Evolutionary conservation across 37 sponge, comb jelly and placozoan species (phyloP), one percentile per base, ranked within the genome.

Genomic region (Petrosia ficiformis): DNA sequence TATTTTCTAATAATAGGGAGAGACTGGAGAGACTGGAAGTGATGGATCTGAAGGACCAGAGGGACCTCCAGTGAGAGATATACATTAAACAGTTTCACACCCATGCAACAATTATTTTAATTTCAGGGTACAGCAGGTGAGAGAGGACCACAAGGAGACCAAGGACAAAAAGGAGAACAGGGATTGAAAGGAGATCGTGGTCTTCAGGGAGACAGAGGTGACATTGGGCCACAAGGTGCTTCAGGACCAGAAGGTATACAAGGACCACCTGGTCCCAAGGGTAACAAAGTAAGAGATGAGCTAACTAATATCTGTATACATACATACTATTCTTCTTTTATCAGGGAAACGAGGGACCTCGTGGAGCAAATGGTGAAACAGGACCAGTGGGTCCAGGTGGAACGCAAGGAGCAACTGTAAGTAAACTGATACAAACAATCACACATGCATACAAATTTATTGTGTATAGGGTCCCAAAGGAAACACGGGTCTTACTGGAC

Each of bases 341-440:
- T 28, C 35, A 86, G 86, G 86, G 86, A 36, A 32, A 19, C 1
- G 2, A 43, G 10, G 89, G 89, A 58, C 37, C 54, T 5, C 31
- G 10, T 38, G 89, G 89, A 39, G 70, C 56, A 21, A 44, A 44
- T 65, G 89, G 89, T 2, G 70, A 48, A 0, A 16, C 70, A 28
- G 89, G 89, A 2, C 83, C 63, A 36, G 43, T 29, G 5, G 89
- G 89, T 67, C 79, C 80, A 22, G 39, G 37, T 29, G 89, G 89
- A 57, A 22, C 77, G 54, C 89, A 77, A 52, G 89, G 89, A 67
- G 79, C 84, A 56, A 48, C 33, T 29, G 88, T 86, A 74, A 65
- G 74, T 78, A 60, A 1, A 39, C 72, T 38, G 26, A 71, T 39
- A 39, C 72, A 29, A 41, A 16, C 33, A 31, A 54, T 41, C 24